Evolutionary conservation across 2,113 vertebrate genomes (phyloP).

Genomic region (Steatornis caripensis): DNA sequence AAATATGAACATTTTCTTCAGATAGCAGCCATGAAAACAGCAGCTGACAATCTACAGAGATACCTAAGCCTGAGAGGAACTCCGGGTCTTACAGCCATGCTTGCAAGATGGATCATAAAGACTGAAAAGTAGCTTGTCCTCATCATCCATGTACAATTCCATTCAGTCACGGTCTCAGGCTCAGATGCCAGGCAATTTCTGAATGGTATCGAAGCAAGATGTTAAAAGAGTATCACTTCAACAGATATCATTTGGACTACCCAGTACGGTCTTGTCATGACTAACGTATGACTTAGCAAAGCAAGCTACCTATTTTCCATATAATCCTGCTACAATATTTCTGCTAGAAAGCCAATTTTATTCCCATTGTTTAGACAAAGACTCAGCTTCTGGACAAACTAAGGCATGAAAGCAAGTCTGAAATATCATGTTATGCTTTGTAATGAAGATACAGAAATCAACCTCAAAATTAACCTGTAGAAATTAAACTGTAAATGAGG

Average conservation of each 20-base stretch:
- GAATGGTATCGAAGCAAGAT: background rate
- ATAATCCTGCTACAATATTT: background rate
- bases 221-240: background rate
- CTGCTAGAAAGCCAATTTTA: background rate
- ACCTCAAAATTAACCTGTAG: background rate
- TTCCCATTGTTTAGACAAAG: background rate
- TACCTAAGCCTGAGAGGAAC: background rate
- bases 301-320: background rate
- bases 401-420: background rate
- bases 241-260: background rate
- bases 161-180: background rate
- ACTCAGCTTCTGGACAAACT: background rate
- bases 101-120: background rate
- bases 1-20: background rate
- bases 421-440: background rate
- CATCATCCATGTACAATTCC: background rate
- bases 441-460: background rate
- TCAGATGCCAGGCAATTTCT: background rate
- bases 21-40: background rate
- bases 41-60: background rate
- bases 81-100: background rate
- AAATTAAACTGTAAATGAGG: background rate
- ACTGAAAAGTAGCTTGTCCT: background rate
- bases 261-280: rapidly evolving
- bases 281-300: rapidly evolving